These are phyloP conservation scores for Eupithecia dodoneata DNA, from an alignment of 2,888 invertebrate species.

Conservation along the genomic window DNA sequence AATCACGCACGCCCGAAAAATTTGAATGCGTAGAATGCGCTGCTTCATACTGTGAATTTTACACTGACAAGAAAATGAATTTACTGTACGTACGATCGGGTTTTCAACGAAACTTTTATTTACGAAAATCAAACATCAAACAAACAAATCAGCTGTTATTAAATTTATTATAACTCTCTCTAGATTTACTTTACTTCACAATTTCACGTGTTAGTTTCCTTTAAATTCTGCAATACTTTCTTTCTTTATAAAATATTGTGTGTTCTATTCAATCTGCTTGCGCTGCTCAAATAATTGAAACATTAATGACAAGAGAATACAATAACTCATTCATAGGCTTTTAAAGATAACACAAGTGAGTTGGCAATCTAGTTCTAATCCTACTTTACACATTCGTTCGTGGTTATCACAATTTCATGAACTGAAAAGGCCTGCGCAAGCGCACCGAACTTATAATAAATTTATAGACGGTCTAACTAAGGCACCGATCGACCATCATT, in stretches of 20 bases:
- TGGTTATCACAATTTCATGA: background rate
- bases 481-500: background rate
- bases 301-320: too few relatives aligned
- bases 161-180: too few relatives aligned
- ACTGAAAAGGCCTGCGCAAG: background rate
- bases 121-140: background rate
- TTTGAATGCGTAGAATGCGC: background rate
- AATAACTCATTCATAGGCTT: too few relatives aligned
- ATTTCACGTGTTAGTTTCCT: background rate
- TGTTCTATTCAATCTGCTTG: background rate
- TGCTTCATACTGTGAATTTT: background rate
- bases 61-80: too few relatives aligned
- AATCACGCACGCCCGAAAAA: background rate
- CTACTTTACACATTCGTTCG: background rate
- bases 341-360: background rate
- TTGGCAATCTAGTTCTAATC: background rate
- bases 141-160: background rate
- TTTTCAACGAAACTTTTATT: background rate
- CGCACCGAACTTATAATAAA: background rate
- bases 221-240: background rate
- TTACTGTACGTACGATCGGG: too few relatives aligned
- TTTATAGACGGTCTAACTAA: background rate
- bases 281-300: background rate
- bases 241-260: background rate
- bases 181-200: too few relatives aligned